Base-by-base conservation (phyloP, 2,113 vertebrate genomes). In the Ornithorhynchus anatinus region DNA sequence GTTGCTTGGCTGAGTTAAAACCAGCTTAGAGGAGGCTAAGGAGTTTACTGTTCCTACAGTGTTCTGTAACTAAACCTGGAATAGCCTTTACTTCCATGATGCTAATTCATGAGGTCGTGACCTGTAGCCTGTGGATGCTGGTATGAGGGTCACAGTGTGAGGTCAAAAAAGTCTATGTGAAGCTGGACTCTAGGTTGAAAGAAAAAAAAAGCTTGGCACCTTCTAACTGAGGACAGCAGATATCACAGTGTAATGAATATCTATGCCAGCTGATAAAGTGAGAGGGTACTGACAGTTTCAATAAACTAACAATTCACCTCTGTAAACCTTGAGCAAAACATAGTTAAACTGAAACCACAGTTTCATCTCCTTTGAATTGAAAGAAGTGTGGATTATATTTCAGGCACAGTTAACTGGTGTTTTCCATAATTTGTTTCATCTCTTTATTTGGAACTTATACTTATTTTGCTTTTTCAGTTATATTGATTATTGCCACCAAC, bases 31-130 rank as follows among this genome's bases (percentile, higher is more conserved):
- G 64, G 79, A 81, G 80, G 51, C 42, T 5, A 50, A 80, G 45
- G 74, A 65, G 70, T 74, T 80, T 51, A 50, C 60, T 76, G 27
- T 66, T 75, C 58, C 78, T 86, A 53, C 80, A 60, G 57, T 81
- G 61, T 84, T 88, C 81, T 81, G 69, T 81, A 79, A 82, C 84
- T 85, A 75, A 87, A 86, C 75, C 82, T 82, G 81, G 52, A 51
- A 74, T 65, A 64, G 76, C 83, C 83, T 50, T 89, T 75, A 74
- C 80, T 91, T 89, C 82, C 83, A 75, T 60, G 69, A 87, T 88
- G 89, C 84, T 90, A 86, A 90, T 88, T 88, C 82, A 37, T 47
- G 85, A 85, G 91, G 88, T 93, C 86, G 1, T 88, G 92, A 92
- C 88, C 83, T 77, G 59, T 8, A 82, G 83, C 80, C 88, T 89